Evolutionary conservation across 2,113 vertebrate genomes (phyloP).

Genomic region (Oncorhynchus tshawytscha): DNA sequence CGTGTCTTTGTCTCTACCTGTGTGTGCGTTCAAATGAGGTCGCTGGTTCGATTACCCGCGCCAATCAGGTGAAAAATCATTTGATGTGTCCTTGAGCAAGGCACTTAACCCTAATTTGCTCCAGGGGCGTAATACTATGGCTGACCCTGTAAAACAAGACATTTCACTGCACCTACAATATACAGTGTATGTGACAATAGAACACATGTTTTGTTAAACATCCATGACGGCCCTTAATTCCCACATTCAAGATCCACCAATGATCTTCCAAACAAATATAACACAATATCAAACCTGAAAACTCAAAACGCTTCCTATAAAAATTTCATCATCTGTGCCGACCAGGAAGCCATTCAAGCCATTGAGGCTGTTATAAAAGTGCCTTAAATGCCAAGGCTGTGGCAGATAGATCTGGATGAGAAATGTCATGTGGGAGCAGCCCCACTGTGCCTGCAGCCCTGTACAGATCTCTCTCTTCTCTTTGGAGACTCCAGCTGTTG

Average conservation of each 20-base stretch:
- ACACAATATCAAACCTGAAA: constrained; percentile 40
- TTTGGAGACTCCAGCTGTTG: constrained; percentile 72
- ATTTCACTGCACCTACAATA: no score
- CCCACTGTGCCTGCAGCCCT: constrained; percentile 69
- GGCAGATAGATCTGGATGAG: constrained; percentile 79
- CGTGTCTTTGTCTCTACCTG: constrained; percentile 7
- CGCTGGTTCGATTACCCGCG: no score
- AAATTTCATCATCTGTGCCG: constrained; percentile 59
- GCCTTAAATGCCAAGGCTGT: constrained; percentile 80
- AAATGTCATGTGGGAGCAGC: constrained; percentile 79
- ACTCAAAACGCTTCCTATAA: constrained; percentile 47
- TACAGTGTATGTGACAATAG: not conserved
- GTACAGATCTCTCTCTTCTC: constrained; percentile 56
- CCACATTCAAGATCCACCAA: constrained; percentile 40
- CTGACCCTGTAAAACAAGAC: no score
- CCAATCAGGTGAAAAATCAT: no score
- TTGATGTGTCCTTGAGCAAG: no score
- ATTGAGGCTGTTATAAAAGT: constrained; percentile 76
- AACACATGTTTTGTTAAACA: constrained; percentile 3
- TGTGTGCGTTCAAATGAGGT: constrained; percentile 9
- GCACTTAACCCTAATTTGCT: no score
- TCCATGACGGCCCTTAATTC: constrained; percentile 47
- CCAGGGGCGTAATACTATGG: no score
- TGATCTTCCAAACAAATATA: constrained; percentile 12
- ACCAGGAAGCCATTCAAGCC: constrained; percentile 42